These are phyloP conservation scores for Drosophila barbarae DNA, from an alignment of 2,888 invertebrate genomes.

Conservation along the genomic window DNA sequence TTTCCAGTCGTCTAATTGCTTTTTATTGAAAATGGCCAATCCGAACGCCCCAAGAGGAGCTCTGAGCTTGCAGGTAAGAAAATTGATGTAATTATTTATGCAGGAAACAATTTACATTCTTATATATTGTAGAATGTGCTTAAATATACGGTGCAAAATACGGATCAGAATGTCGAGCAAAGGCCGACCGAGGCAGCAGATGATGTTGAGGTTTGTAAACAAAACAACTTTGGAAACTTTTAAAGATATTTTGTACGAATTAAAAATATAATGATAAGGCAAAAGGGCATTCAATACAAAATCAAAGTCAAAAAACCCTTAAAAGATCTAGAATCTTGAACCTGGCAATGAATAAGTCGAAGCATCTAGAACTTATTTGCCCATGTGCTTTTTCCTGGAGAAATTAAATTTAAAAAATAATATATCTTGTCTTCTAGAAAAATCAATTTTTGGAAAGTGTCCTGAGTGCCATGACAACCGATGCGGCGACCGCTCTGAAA, in stretches of 20 bases:
- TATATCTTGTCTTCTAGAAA: conserved; percentile 24
- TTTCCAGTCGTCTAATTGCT: not conserved
- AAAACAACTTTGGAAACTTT: not conserved
- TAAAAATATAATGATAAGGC: too few relatives aligned
- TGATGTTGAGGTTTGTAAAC: conserved; percentile 38
- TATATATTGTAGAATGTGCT: conserved; percentile 26
- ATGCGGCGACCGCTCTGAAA: conserved; percentile 45
- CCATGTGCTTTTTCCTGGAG: conserved; percentile 13
- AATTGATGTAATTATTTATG: too few relatives aligned
- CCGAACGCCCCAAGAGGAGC: conserved; percentile 29
- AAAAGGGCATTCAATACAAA: not conserved
- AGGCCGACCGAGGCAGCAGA: conserved; percentile 7
- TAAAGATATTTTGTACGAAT: not conserved
- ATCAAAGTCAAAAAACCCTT: not conserved
- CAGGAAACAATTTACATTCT: too few relatives aligned
- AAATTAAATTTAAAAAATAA: not conserved
- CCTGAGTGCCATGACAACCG: conserved; percentile 48
- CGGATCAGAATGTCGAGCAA: conserved; percentile 4
- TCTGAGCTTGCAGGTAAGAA: conserved; percentile 24
- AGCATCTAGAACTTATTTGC: conserved; percentile 9
- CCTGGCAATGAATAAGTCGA: conserved; percentile 10
- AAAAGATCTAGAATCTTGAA: not conserved
- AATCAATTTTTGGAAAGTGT: conserved; percentile 46
- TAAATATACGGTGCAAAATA: conserved; percentile 34
- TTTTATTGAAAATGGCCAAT: conserved; percentile 12